phyloP scores from a whole-genome alignment of 2,797 vertebrate genomes.

The Monodelphis domestica region DNA sequence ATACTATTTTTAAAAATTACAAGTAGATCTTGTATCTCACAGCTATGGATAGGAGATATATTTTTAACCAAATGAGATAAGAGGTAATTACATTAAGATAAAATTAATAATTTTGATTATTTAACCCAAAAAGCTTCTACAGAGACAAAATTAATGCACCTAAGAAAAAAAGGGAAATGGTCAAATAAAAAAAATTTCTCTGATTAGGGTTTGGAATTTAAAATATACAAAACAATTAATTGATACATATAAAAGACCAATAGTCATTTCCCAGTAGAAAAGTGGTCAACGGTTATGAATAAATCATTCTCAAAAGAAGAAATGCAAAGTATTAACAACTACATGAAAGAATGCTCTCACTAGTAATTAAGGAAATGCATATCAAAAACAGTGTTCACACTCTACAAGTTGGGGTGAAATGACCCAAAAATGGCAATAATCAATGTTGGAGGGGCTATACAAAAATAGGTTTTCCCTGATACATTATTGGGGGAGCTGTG shows the following conservation, averaged over 20 bases:
- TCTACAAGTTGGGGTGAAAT: neutral
- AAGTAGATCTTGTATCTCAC: no score
- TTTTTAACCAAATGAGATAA: no score
- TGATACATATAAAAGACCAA: neutral
- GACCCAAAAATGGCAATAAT: neutral
- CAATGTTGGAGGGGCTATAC: neutral
- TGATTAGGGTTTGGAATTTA: neutral
- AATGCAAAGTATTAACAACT: neutral
- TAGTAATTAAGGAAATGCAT: neutral
- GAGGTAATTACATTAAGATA: no score
- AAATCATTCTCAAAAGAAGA: neutral
- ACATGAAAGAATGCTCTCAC: neutral
- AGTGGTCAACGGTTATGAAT: neutral
- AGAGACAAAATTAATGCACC: no score
- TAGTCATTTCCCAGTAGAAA: neutral
- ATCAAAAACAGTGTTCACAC: neutral
- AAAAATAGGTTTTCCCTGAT: neutral
- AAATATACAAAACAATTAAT: neutral
- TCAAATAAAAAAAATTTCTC: neutral
- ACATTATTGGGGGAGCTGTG: neutral
- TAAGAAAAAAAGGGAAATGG: neutral
- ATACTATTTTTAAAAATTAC: no score
- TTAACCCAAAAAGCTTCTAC: no score
- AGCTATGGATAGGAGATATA: no score
- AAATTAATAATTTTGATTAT: no score